Conservation (phyloP, 2,797 vertebrate species). For the Borostomias antarcticus region DNA sequence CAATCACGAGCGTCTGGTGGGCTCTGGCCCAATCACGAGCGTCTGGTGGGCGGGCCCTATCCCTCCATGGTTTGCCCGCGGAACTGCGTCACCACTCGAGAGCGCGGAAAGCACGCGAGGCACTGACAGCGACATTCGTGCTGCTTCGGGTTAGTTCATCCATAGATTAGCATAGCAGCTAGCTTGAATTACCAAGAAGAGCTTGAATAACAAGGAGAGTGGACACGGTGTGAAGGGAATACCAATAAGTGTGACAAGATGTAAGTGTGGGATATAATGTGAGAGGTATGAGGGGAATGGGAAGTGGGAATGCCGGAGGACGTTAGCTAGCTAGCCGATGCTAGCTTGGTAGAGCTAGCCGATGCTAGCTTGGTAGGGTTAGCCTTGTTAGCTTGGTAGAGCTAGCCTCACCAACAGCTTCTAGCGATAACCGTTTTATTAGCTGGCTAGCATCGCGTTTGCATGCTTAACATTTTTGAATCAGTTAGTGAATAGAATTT, state of each 20-base stretch:
- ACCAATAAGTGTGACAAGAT: conserved; percentile 48
- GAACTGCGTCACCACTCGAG: conserved; percentile 45
- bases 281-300: background rate
- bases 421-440: too few relatives aligned
- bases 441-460: too few relatives aligned
- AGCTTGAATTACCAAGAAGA: too few relatives aligned
- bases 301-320: background rate
- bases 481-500: too few relatives aligned
- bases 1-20: too few relatives aligned
- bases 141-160: too few relatives aligned
- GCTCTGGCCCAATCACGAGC: too few relatives aligned
- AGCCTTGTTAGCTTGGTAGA: conserved; percentile 41
- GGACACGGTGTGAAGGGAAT: too few relatives aligned
- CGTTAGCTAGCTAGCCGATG: conserved; percentile 35
- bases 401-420: background rate
- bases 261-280: conserved; percentile 57
- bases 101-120: conserved; percentile 60
- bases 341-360: conserved; percentile 42
- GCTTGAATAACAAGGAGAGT: too few relatives aligned
- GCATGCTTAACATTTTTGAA: too few relatives aligned
- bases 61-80: conserved; percentile 2
- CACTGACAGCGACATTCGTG: conserved; percentile 19
- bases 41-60: background rate
- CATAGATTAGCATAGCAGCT: too few relatives aligned
- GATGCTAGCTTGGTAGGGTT: conserved; percentile 46